Evolutionary conservation across 2,797 vertebrate species (phyloP), one percentile per base, ranked within the genome.

Genomic region (Danio tinwini): DNA sequence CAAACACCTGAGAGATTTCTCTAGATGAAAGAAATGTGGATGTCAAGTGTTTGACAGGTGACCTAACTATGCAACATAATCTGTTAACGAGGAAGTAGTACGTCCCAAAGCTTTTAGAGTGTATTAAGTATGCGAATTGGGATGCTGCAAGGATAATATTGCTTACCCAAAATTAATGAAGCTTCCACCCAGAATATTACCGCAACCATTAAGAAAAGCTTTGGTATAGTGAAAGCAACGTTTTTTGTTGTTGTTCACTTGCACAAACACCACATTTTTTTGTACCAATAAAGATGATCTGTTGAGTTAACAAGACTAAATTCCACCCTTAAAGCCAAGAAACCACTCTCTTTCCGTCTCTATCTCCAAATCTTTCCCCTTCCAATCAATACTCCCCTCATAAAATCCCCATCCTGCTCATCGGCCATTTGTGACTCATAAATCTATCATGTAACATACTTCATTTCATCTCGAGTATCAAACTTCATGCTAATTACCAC

Each of bases 371-470:
- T 74, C 78, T 67, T 49, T 68, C 17, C 17, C 29, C 53, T 42
- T 29, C 49, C 29, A 47, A 67, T 74, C 78, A 67, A 71, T 63
- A 45, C 19, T 61, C 39, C 67, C 44, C 21, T 59, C 42, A 4
- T 16, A 42, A 56, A 68, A 73, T 81, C 79, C 29, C 61, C 71
- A 78, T 83, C 78, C 52, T 55, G 53, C 74, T 81, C 79, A 77
- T 78, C 70, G 71, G 44, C 74, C 92, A 93, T 93, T 93, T 93
- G 90, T 91, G 89, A 91, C 90, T 91, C 88, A 91, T 91, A 89
- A 93, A 93, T 93, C 91, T 90, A 90, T 92, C 92, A 92, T 90
- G 91, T 92, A 91, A 93, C 91, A 92, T 61, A 62, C 56, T 78
- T 29, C 29, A 29, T 29, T 29, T 78, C 59, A 73, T 80, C 69